Conservation (phyloP, 2,113 vertebrate genomes). For the Limnothrissa miodon region DNA sequence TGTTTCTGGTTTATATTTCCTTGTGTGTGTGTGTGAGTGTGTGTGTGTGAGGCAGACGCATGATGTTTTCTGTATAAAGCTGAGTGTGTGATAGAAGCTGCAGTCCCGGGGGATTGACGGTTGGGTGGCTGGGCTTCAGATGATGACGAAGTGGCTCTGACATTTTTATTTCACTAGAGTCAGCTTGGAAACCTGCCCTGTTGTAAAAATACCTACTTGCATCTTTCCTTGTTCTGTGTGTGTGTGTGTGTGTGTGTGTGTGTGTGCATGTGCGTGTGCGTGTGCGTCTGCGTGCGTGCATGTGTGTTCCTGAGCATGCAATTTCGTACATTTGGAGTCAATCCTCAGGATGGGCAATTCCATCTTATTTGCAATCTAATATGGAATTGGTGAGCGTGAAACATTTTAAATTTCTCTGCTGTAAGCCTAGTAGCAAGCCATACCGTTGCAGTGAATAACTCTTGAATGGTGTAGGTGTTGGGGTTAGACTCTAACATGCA, state of each 20-base stretch:
- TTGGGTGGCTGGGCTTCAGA: background rate
- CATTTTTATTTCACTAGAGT: slow-evolving; percentile 17
- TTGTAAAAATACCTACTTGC: background rate
- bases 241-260: background rate
- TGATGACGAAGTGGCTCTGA: slow-evolving; percentile 17
- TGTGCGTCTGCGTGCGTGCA: background rate
- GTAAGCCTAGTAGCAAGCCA: background rate
- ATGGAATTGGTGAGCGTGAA: background rate
- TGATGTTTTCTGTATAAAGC: background rate
- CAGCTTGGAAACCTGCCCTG: background rate
- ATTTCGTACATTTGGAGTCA: background rate
- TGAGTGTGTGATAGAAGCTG: background rate
- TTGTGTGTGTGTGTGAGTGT: background rate
- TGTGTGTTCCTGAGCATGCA: slow-evolving; percentile 17
- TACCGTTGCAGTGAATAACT: background rate
- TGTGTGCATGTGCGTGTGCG: background rate
- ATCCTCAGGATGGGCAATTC: background rate
- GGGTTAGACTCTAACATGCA: background rate
- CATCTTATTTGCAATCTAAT: background rate
- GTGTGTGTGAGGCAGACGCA: background rate
- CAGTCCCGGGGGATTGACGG: background rate
- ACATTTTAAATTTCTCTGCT: background rate
- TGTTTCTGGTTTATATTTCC: background rate
- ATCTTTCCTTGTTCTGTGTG: background rate
- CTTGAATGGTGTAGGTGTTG: background rate